phyloP scores from a whole-genome alignment of 2,888 invertebrate species.

The Ferrisia virgata region DNA sequence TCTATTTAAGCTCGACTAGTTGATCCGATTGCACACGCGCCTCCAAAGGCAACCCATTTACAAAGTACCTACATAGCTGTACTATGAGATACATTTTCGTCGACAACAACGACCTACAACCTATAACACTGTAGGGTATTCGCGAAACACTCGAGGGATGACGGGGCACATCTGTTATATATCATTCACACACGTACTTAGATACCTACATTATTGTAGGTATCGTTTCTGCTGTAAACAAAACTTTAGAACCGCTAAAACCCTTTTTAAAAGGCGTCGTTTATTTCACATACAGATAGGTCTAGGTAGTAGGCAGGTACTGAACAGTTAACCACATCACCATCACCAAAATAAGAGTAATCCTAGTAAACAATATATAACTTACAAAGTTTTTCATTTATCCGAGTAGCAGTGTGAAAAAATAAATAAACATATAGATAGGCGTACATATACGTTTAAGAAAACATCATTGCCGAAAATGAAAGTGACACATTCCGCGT shows the following conservation, averaged over 20 bases:
- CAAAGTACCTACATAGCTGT: too few species aligned
- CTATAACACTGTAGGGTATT: neutral
- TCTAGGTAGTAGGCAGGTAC: too few species aligned
- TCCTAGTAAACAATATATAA: neutral
- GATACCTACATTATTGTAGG: too few species aligned
- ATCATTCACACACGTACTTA: neutral
- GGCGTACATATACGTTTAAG: neutral
- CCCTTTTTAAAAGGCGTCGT: neutral
- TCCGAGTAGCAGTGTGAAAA: neutral
- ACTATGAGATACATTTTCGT: neutral
- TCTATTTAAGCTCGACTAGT: neutral
- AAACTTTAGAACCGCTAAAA: slow-evolving; percentile 6
- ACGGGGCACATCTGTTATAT: neutral
- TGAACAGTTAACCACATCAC: neutral
- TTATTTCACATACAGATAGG: too few species aligned
- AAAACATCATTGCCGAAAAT: slow-evolving; percentile 6
- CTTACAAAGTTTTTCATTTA: neutral
- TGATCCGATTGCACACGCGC: neutral
- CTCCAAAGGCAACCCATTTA: neutral
- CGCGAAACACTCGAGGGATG: neutral
- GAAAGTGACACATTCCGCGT: slow-evolving; percentile 28
- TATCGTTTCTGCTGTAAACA: neutral
- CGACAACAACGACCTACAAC: neutral
- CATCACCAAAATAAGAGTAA: neutral
- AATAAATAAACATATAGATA: too few species aligned